Percentiles rank a stretch among this genome's conserved stretches.
These are phyloP conservation scores for Mesocentrotus franciscanus DNA, from an alignment of 53 echinoderm and acorn worm species.

Conservation along the genomic window DNA sequence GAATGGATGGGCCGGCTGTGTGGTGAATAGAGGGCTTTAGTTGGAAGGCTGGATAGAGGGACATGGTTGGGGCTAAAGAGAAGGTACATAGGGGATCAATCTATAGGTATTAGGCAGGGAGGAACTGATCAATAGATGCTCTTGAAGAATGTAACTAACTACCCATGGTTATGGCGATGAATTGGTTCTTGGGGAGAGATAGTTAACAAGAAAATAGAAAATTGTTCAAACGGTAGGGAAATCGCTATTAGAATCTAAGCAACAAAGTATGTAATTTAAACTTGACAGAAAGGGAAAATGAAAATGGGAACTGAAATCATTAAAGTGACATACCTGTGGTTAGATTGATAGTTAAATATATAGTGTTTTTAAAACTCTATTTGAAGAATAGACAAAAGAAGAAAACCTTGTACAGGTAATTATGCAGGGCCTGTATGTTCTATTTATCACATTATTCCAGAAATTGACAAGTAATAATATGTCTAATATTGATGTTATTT, in stretches of 20 bases:
- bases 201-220: neutral
- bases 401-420: neutral
- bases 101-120: constrained; percentile 44
- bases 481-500: neutral
- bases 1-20: neutral
- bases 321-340: neutral
- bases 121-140: constrained; percentile 23
- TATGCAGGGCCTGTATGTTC: neutral
- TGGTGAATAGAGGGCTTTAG: constrained; percentile 10
- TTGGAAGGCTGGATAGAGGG: neutral
- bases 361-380: neutral
- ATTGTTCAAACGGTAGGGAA: neutral
- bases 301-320: neutral
- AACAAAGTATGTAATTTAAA: neutral
- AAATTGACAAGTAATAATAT: neutral
- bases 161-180: neutral
- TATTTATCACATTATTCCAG: neutral
- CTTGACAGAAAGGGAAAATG: neutral
- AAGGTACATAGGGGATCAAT: neutral
- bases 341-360: neutral
- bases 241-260: neutral
- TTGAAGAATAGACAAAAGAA: neutral
- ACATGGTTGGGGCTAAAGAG: neutral
- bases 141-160: constrained; percentile 19
- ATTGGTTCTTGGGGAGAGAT: neutral